Evolutionary conservation across 2,888 invertebrate genomes (phyloP), one percentile per base, ranked within the genome.

Genomic region (Cerastis rubricosa): DNA sequence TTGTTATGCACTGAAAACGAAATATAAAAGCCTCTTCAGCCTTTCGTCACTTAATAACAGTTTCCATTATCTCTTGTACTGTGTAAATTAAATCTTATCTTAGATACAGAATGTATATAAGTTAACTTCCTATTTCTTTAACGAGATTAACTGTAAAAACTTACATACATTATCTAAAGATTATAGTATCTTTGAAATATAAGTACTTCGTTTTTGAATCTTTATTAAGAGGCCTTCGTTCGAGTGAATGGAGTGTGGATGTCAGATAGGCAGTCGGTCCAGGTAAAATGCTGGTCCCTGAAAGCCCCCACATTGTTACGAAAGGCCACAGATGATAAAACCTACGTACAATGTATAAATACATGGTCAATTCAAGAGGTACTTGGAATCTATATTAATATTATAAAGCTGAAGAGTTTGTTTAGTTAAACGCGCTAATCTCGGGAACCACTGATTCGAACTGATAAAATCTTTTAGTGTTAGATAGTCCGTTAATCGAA

Each of bases 71-170:
- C 57, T 22, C 1, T 19, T 45, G 45, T 51, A 14, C 3, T 22
- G 25, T 70, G 25, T 51, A 59, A 14, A 59, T 65, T 19, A 22
- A 19, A 71, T 78, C 65, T 78, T 78, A 78, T 78, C 78, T 61
- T 29, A 45, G 43, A 25, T 61, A 59, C 14, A 19, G 22, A 0
- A 3, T 65, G 29, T 77, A 35, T 14, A 25, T 1, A 54, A 35
- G 49, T 49, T 43, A 43, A 8, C 14, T 59, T 57, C 17, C 22
- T 64, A 19, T 64, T 49, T 76, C 11, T 12, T 64, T 19, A 54
- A 40, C 1, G 11, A 77, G 8, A 78, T 71, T 59, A 78, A 8
- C 12, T 59, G 19, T 29, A 35, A 0, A 12, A 22, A 64, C 1
- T 12, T 17, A 51, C 65, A 4, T 49, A 54, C 45, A 67, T 57